These are phyloP conservation scores for Laodelphax striatellus DNA, from an alignment of 1,140 invertebrate species.

Conservation along the genomic window DNA sequence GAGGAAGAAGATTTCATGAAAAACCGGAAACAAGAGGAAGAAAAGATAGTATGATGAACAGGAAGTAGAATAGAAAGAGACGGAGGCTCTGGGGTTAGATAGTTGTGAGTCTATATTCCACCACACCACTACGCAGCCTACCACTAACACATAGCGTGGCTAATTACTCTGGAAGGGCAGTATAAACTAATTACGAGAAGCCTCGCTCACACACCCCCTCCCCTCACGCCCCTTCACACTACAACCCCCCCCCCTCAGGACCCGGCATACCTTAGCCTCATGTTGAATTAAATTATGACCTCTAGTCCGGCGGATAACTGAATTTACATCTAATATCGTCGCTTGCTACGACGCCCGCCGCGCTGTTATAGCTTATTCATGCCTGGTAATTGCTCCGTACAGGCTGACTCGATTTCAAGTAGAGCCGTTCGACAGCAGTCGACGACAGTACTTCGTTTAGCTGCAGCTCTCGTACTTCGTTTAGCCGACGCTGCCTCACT, in stretches of 20 bases:
- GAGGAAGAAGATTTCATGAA: too few relatives aligned
- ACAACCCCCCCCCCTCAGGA: background rate
- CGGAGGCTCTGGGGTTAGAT: background rate
- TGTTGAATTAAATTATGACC: slow-evolving; percentile 1
- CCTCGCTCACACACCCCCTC: background rate
- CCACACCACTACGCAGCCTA: too few relatives aligned
- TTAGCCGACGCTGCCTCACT: too few relatives aligned
- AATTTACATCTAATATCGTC: slow-evolving; percentile 3
- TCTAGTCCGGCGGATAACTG: slow-evolving; percentile 1
- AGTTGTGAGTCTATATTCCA: too few relatives aligned
- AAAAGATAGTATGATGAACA: too few relatives aligned
- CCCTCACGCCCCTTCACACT: too few relatives aligned
- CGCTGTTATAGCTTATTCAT: slow-evolving; percentile 1
- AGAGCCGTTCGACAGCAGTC: too few relatives aligned
- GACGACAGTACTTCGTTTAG: too few relatives aligned
- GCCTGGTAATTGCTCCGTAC: background rate
- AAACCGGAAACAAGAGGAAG: too few relatives aligned
- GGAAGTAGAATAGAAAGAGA: too few relatives aligned
- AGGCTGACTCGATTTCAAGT: background rate
- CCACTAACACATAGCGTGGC: background rate
- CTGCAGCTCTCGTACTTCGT: too few relatives aligned
- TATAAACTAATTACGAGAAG: slow-evolving; percentile 2
- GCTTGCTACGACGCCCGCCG: background rate
- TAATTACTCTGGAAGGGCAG: background rate
- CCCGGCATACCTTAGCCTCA: background rate